These are phyloP conservation scores for Amphiura filiformis DNA, from an alignment of 35 echinoderm and acorn worm species.

Conservation along the genomic window DNA sequence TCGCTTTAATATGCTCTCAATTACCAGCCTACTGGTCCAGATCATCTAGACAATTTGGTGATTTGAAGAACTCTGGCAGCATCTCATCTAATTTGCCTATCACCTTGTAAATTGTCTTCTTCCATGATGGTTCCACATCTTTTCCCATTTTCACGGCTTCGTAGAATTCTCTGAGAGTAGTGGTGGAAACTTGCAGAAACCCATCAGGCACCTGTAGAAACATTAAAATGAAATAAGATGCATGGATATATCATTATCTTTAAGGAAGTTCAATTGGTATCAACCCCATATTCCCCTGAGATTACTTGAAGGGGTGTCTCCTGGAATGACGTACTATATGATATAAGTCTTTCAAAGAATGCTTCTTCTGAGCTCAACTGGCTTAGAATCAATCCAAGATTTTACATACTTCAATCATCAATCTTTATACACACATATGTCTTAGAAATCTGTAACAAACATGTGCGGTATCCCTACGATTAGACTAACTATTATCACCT, in stretches of 20 bases:
- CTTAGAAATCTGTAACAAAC: too few relatives aligned
- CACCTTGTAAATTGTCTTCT: constrained; percentile 98
- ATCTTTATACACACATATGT: too few relatives aligned
- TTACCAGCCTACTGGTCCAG: constrained; percentile 25
- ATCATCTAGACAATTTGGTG: constrained; percentile 80
- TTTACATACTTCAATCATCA: too few relatives aligned
- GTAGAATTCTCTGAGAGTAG: constrained; percentile 87
- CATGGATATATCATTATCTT: not conserved
- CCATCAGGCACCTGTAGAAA: constrained; percentile 78
- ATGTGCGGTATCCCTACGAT: too few relatives aligned
- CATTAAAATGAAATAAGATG: constrained; percentile 1
- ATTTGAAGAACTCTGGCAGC: constrained; percentile 88
- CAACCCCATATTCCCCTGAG: not conserved
- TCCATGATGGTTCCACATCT: constrained; percentile 92
- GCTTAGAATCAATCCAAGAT: too few relatives aligned
- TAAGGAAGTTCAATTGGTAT: not conserved
- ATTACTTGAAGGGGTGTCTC: too few relatives aligned
- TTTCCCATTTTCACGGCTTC: constrained; percentile 71
- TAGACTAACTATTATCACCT: too few relatives aligned
- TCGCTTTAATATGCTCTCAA: too few relatives aligned
- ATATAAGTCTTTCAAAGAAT: too few relatives aligned
- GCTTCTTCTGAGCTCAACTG: too few relatives aligned
- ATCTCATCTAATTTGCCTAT: constrained; percentile 96
- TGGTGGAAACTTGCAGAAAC: constrained; percentile 76
- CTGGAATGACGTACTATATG: too few relatives aligned